phyloP scores from a whole-genome alignment of 2,797 vertebrate species.

The Petrocephalus schoutedeni region DNA sequence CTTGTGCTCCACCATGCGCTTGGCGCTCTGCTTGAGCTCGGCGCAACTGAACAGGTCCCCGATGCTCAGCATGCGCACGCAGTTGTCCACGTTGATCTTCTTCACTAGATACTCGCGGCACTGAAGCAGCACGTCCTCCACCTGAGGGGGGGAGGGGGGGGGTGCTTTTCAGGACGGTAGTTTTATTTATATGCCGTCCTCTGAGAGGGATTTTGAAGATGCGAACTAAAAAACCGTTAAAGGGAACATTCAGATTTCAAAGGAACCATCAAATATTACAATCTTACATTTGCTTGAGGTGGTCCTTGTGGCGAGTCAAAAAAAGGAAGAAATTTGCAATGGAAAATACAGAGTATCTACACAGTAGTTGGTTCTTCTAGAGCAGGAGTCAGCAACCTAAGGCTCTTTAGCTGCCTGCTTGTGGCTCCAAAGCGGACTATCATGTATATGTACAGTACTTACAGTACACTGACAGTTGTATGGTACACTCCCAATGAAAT shows the following conservation, averaged over 20 bases:
- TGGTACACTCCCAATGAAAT: neutral
- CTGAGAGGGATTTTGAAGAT: neutral
- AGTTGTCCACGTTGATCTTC: constrained; percentile 97
- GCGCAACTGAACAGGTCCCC: constrained; percentile 93
- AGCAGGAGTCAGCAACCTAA: neutral
- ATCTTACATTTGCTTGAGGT: neutral
- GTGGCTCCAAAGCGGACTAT: neutral
- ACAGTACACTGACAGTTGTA: neutral
- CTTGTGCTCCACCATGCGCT: constrained; percentile 98
- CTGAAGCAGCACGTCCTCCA: constrained; percentile 87
- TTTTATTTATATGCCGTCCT: neutral
- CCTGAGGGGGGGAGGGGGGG: constrained; percentile 57
- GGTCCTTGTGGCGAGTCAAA: neutral
- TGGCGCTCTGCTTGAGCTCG: constrained; percentile 90
- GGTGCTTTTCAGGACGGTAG: neutral
- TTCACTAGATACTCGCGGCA: constrained; percentile 96
- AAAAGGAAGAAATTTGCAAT: neutral
- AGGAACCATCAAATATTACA: neutral
- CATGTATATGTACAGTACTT: neutral
- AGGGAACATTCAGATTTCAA: neutral
- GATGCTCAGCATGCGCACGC: constrained; percentile 91
- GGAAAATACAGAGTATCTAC: neutral
- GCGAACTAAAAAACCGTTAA: neutral
- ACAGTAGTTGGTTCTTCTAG: neutral
- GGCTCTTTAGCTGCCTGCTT: neutral